These are phyloP conservation scores for Antigone vipio DNA, from an alignment of 2,113 vertebrate genomes.

Conservation along the genomic window DNA sequence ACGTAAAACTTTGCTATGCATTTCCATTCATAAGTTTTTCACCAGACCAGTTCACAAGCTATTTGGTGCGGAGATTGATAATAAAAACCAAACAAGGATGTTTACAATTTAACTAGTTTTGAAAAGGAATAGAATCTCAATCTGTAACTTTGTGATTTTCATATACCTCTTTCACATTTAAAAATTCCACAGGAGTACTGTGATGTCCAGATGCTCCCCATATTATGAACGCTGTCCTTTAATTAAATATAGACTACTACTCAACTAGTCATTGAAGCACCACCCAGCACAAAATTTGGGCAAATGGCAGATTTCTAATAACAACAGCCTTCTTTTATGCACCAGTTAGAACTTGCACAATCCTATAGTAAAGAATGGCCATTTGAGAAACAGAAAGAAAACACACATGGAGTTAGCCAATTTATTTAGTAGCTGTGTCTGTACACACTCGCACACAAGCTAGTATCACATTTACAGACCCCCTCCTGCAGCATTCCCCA, in stretches of 20 bases:
- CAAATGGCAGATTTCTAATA: not conserved
- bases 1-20: not conserved
- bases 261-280: not conserved
- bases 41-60: not conserved
- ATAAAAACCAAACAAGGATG: not conserved
- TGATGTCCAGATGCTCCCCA: not conserved
- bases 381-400: not conserved
- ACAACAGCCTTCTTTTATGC: not conserved
- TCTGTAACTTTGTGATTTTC: not conserved
- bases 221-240: not conserved
- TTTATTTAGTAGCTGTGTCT: not conserved
- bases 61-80: fast-evolving
- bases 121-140: not conserved
- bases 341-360: not conserved
- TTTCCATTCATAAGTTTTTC: not conserved
- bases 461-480: not conserved
- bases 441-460: not conserved
- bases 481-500: not conserved
- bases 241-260: not conserved
- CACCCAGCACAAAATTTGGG: not conserved
- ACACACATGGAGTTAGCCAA: not conserved
- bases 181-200: not conserved
- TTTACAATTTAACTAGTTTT: not conserved
- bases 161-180: not conserved
- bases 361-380: not conserved